Base-by-base conservation (phyloP, 1,140 invertebrate genomes). In the Phortica variegata region DNA sequence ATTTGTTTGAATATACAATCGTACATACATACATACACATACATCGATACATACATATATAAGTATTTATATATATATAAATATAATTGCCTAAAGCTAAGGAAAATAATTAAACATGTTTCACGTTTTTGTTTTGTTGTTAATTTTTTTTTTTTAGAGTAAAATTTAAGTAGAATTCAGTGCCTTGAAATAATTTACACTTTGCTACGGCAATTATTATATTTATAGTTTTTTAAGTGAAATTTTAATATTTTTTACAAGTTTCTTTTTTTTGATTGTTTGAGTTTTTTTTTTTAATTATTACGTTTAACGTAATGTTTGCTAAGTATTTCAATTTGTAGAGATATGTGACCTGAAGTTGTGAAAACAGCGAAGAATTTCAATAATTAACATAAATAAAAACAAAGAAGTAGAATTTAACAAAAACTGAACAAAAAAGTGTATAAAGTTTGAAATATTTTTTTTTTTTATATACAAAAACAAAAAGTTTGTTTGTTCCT, bases 91-190 rank as follows among this genome's bases (percentile, higher is more conserved):
- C 58, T 69, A n/a, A n/a, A n/a, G n/a, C n/a, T n/a, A n/a, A n/a
- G n/a, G n/a, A n/a, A n/a, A n/a, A n/a, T n/a, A 40, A 40, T 20
- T 40, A 2, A 20, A 9, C 21, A 23, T 21, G 15, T 23, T 43
- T 46, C 52, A 33, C 42, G 51, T 51, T 42, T 43, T 48, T n/a
- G n/a, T n/a, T n/a, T n/a, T n/a, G n/a, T n/a, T n/a, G n/a, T n/a
- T n/a, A n/a, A n/a, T n/a, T n/a, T n/a, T n/a, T n/a, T n/a, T n/a
- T n/a, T n/a, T n/a, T n/a, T n/a, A n/a, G n/a, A n/a, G 49, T 51
- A 49, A 51, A 69, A 70, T 60, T 71, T 71, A 71, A 71, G 66
- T 71, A 71, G 66, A 70, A 63, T 68, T 71, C 66, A 71, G 66
- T 71, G 66, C 66, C 66, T 60, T 65, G 56, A 58, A 63, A 53